Evolutionary conservation across 2,888 invertebrate genomes (phyloP).

Genomic region (Pachycephus smyrnensis): DNA sequence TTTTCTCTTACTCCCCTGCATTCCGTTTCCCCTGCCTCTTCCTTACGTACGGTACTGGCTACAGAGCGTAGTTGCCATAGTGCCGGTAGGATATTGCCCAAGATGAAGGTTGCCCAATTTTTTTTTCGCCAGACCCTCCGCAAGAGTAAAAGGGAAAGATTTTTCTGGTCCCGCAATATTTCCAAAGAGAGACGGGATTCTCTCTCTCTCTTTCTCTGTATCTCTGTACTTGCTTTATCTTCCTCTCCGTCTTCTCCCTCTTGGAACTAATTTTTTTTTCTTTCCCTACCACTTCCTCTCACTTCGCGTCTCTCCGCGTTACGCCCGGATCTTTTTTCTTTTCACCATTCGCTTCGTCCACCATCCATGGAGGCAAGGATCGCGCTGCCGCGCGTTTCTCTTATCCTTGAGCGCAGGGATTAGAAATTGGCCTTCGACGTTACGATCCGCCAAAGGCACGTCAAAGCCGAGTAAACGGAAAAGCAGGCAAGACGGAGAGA

Average conservation of each 20-base stretch:
- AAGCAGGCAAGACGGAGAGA: constrained; percentile 12
- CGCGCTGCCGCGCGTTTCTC: constrained; percentile 44
- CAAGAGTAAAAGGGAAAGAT: neutral
- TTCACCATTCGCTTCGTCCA: constrained; percentile 13
- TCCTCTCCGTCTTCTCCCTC: constrained; percentile 18
- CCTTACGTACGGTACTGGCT: neutral
- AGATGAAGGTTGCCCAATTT: constrained; percentile 11
- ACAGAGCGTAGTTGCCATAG: neutral
- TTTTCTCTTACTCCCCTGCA: constrained; percentile 2
- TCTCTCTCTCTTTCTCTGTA: neutral
- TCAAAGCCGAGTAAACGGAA: constrained; percentile 4
- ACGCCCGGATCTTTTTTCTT: constrained; percentile 17
- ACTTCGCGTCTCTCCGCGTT: constrained; percentile 9
- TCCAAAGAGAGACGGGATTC: constrained; percentile 9
- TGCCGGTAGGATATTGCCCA: neutral
- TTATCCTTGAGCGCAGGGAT: constrained; percentile 55
- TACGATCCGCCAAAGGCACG: constrained; percentile 20
- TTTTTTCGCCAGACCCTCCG: constrained; percentile 4
- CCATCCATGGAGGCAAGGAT: constrained; percentile 33
- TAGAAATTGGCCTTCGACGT: constrained; percentile 62
- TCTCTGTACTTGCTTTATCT: constrained; percentile 17
- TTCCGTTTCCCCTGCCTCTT: neutral
- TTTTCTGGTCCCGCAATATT: constrained; percentile 7
- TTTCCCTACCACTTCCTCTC: constrained; percentile 9
- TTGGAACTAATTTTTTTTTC: constrained; percentile 4